Conservation (phyloP, 1,140 invertebrate genomes). For the Stenopsyche tienmushanensis region DNA sequence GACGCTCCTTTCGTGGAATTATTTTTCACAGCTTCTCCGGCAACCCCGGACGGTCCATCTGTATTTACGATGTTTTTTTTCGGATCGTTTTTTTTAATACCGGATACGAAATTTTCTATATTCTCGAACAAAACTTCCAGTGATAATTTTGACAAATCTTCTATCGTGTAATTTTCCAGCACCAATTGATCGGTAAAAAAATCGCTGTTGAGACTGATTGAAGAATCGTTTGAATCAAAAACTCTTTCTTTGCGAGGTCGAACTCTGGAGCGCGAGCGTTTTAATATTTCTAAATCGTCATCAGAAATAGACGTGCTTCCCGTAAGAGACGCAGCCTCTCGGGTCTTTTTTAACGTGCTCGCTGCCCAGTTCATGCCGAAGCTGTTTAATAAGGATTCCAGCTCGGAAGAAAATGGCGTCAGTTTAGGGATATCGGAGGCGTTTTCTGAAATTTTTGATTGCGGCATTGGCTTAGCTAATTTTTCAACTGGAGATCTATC, state of each 20-base stretch:
- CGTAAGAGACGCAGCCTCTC: conserved; percentile 62
- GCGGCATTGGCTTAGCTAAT: conserved; percentile 43
- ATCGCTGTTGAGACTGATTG: too few species aligned
- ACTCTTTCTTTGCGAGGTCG: too few species aligned
- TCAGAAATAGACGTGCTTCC: conserved; percentile 56
- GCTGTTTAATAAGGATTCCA: conserved; percentile 61
- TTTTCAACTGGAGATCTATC: too few species aligned
- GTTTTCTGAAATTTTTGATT: conserved; percentile 49
- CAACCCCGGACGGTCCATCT: background rate
- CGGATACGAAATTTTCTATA: conserved; percentile 43
- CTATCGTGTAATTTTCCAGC: background rate
- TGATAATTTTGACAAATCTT: conserved; percentile 35
- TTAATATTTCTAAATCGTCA: background rate
- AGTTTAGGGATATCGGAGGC: too few species aligned
- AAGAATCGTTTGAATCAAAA: too few species aligned
- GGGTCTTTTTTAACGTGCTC: conserved; percentile 65
- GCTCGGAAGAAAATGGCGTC: conserved; percentile 42
- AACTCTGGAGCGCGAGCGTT: background rate
- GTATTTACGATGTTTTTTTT: background rate
- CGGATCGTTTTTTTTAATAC: background rate
- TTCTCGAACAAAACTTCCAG: conserved; percentile 50
- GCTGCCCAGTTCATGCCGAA: conserved; percentile 66
- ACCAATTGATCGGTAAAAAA: too few species aligned
- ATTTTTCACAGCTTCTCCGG: background rate
- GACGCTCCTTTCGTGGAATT: conserved; percentile 37